Percentiles rank a stretch among this genome's conserved stretches.
Evolutionary conservation across 1,140 invertebrate species (phyloP).

Genomic region (Drosophila dunni): DNA sequence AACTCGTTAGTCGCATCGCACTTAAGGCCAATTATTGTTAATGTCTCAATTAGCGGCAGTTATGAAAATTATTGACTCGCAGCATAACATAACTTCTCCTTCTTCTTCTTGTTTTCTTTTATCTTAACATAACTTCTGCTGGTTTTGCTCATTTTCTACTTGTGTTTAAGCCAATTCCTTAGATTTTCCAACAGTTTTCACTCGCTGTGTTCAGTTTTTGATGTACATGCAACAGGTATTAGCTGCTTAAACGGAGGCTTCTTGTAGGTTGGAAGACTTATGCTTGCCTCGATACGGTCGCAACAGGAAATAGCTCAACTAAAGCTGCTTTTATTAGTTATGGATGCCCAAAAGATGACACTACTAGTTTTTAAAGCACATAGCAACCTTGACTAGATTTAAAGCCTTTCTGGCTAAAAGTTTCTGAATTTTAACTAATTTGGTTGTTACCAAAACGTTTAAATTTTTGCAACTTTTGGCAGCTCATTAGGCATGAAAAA

Average conservation of each 20-base stretch:
- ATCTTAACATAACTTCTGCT: conserved; percentile 1
- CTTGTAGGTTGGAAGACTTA: conserved; percentile 37
- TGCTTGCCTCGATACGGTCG: conserved; percentile 31
- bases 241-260: conserved; percentile 15
- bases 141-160: not conserved
- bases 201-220: conserved; percentile 4
- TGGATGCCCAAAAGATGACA: too few relatives aligned
- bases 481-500: conserved; percentile 41
- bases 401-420: too few relatives aligned
- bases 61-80: conserved; percentile 81
- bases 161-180: conserved; percentile 18
- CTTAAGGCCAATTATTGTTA: conserved; percentile 77
- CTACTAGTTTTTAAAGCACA: too few relatives aligned
- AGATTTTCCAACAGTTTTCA: conserved; percentile 48
- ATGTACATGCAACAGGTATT: not conserved
- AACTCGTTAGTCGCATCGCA: conserved; percentile 58
- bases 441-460: not conserved
- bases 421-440: not conserved
- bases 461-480: conserved; percentile 17
- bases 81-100: conserved; percentile 3
- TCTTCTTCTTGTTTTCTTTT: conserved; percentile 1
- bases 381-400: too few relatives aligned
- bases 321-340: not conserved
- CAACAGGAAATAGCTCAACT: conserved; percentile 25
- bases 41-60: conserved; percentile 81